Evolutionary conservation across 92 coral and sea anemone species (phyloP).

Genomic region (Desmophyllum pertusum): DNA sequence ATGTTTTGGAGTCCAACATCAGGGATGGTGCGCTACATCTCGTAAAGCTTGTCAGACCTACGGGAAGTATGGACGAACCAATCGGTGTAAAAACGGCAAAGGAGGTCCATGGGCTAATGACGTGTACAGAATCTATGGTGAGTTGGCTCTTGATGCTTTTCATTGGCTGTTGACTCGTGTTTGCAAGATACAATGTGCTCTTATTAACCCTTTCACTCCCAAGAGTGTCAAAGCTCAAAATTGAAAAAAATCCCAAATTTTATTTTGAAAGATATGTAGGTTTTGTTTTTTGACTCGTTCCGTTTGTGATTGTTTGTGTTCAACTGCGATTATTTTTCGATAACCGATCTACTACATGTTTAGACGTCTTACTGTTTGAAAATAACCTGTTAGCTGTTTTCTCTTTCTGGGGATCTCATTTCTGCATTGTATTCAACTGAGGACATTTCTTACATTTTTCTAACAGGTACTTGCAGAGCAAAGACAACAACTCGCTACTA

Average conservation of each 20-base stretch:
- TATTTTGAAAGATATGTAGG: too few relatives aligned
- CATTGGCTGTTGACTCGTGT: not conserved
- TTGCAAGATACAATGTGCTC: too few relatives aligned
- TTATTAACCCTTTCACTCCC: too few relatives aligned
- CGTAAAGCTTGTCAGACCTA: conserved; percentile 62
- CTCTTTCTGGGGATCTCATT: not conserved
- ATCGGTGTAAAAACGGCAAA: conserved; percentile 59
- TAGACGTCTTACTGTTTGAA: not conserved
- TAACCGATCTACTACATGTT: not conserved
- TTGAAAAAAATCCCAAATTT: too few relatives aligned
- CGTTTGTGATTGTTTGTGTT: too few relatives aligned
- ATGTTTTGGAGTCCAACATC: conserved; percentile 60
- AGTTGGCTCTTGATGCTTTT: not conserved
- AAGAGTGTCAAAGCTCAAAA: too few relatives aligned
- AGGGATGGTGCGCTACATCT: conserved; percentile 64
- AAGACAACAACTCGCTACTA: conserved; percentile 31
- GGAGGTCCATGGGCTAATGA: conserved; percentile 74
- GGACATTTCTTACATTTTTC: not conserved
- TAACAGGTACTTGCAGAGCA: conserved; percentile 5
- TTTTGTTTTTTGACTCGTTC: too few relatives aligned
- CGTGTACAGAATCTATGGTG: conserved; percentile 42
- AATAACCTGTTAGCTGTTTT: not conserved
- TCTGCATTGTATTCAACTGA: not conserved
- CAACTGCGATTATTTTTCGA: not conserved
- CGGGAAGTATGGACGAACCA: conserved; percentile 54